phyloP scores from a whole-genome alignment of 2,113 vertebrate species.

The Pelmatolapia mariae region DNA sequence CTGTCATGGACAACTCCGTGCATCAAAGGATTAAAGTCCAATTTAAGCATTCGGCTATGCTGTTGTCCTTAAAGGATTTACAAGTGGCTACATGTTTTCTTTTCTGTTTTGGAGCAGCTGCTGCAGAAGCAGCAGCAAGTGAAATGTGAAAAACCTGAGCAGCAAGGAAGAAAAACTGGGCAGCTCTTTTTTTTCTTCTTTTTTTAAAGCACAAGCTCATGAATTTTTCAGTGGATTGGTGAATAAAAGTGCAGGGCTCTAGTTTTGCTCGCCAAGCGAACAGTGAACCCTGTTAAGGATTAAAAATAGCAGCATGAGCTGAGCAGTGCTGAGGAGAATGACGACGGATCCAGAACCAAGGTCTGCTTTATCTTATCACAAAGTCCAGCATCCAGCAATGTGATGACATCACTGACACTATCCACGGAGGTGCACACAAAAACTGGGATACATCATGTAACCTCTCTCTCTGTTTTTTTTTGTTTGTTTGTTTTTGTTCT shows the following conservation, averaged over 20 bases:
- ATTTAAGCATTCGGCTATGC: neutral
- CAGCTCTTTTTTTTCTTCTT: neutral
- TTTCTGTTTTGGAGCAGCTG: neutral
- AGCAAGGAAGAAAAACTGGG: conserved; percentile 18
- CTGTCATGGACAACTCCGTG: neutral
- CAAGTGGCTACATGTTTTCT: neutral
- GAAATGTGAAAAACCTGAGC: neutral
- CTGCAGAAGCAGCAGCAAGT: neutral
- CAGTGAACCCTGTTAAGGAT: conserved; percentile 36
- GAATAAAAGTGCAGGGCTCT: conserved; percentile 58
- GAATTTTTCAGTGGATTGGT: conserved; percentile 68
- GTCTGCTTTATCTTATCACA: conserved; percentile 22
- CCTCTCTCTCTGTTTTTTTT: neutral
- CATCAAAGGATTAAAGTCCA: neutral
- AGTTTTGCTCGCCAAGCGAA: conserved; percentile 44
- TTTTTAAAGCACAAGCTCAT: conserved; percentile 52
- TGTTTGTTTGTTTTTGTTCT: no score
- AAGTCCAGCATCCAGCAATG: neutral
- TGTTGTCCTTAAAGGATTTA: neutral
- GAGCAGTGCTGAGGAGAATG: conserved; percentile 10
- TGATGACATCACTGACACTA: neutral
- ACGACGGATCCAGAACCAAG: conserved; percentile 10
- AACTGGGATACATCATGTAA: neutral
- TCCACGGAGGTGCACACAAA: neutral
- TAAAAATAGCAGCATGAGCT: conserved; percentile 65